Evolutionary conservation across 1,140 invertebrate species (phyloP).

Genomic region (Drosophila pruinosa): DNA sequence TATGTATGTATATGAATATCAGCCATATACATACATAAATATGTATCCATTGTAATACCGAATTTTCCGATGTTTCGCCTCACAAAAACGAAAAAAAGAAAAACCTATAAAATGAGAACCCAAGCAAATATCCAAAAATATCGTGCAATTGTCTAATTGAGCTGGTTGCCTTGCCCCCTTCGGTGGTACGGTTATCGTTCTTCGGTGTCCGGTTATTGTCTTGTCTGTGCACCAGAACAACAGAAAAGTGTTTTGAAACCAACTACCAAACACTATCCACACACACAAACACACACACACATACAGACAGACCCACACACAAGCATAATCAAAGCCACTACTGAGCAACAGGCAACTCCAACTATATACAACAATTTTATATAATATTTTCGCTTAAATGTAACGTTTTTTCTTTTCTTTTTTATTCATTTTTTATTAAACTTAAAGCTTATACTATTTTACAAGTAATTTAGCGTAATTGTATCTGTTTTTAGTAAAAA

Average conservation of each 20-base stretch:
- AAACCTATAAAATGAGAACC: constrained; percentile 37
- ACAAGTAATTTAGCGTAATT: constrained; percentile 78
- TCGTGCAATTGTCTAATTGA: constrained; percentile 43
- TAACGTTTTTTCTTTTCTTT: constrained; percentile 61
- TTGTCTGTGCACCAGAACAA: constrained; percentile 25
- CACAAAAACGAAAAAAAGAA: constrained; percentile 73
- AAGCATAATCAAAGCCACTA: constrained; percentile 21
- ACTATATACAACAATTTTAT: constrained; percentile 43
- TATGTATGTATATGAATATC: constrained; percentile 24
- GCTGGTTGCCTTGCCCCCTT: not conserved
- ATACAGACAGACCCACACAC: constrained; percentile 15
- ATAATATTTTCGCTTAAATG: constrained; percentile 59
- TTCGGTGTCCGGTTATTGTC: constrained; percentile 28
- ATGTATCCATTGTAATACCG: constrained; percentile 78
- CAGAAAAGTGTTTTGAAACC: not conserved
- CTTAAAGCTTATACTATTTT: constrained; percentile 74
- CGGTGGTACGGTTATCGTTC: constrained; percentile 19
- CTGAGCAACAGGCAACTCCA: constrained; percentile 21
- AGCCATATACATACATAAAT: constrained; percentile 6
- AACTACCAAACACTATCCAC: not conserved
- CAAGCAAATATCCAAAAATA: constrained; percentile 60
- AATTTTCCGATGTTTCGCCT: constrained; percentile 83
- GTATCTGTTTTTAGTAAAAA: constrained; percentile 77
- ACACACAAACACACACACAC: not conserved
- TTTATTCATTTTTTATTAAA: constrained; percentile 70